A percentile compares a stretch with the other conserved stretches of the same genome.
Conservation (phyloP, 2,113 vertebrate genomes). For the Colossoma macropomum region DNA sequence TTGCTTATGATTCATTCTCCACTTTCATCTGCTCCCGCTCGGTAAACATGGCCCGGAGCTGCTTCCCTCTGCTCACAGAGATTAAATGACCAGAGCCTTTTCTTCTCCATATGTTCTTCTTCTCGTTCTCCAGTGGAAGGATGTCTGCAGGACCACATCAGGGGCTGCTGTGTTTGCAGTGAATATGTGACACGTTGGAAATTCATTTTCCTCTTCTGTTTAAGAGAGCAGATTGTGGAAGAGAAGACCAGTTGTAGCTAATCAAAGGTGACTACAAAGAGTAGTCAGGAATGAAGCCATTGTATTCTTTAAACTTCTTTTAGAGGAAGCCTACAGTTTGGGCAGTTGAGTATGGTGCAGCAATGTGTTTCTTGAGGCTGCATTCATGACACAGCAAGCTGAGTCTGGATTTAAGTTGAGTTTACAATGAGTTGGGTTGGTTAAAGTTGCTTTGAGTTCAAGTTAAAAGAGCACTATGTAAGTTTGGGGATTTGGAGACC, state of each 20-base stretch:
- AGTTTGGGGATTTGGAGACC: neutral
- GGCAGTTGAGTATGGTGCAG: neutral
- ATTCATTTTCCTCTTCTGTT: constrained; percentile 25
- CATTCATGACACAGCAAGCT: neutral
- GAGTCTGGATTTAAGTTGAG: neutral
- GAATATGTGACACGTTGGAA: constrained; percentile 30
- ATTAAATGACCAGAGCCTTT: constrained; percentile 33
- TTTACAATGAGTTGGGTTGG: neutral
- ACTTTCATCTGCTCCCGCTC: constrained; percentile 42
- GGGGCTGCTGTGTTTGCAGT: constrained; percentile 25
- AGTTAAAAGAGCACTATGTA: neutral
- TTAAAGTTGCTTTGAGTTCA: neutral
- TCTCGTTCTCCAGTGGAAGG: constrained; percentile 17
- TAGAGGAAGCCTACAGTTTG: neutral
- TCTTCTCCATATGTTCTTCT: constrained; percentile 24
- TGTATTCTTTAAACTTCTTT: neutral
- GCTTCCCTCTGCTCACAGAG: constrained; percentile 6
- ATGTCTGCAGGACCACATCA: constrained; percentile 12
- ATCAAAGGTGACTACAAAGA: constrained; percentile 33
- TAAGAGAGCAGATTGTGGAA: constrained; percentile 16
- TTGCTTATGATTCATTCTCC: constrained; percentile 39
- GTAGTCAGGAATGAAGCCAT: neutral
- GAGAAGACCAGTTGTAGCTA: constrained; percentile 5
- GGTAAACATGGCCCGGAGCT: constrained; percentile 36
- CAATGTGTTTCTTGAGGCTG: neutral